phyloP scores from a whole-genome alignment of 2,888 invertebrate species.

The Latheticus oryzae region DNA sequence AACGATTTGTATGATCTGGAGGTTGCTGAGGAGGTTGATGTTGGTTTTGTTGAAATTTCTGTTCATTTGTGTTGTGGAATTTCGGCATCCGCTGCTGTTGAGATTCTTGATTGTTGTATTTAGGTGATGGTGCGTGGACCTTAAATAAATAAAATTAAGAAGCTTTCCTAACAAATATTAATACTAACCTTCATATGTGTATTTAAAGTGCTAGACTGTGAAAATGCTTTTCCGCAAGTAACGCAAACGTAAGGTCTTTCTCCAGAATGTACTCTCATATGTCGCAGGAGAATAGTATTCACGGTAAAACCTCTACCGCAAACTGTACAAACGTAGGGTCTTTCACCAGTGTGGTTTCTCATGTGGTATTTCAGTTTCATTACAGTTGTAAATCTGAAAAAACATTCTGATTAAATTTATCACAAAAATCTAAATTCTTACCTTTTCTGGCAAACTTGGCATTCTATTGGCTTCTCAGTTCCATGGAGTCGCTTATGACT shows the following conservation, averaged over 20 bases:
- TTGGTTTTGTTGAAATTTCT: constrained; percentile 50
- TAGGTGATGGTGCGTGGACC: constrained; percentile 60
- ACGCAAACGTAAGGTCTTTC: constrained; percentile 66
- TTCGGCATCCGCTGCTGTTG: constrained; percentile 53
- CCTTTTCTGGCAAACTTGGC: constrained; percentile 64
- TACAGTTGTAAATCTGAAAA: constrained; percentile 64
- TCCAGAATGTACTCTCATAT: constrained; percentile 66
- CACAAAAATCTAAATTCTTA: constrained; percentile 43
- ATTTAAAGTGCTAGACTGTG: constrained; percentile 65
- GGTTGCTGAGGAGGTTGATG: constrained; percentile 21
- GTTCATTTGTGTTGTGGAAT: constrained; percentile 50
- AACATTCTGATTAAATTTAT: background rate
- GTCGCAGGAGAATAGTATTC: constrained; percentile 64
- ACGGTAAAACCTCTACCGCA: constrained; percentile 66
- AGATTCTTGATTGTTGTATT: constrained; percentile 57
- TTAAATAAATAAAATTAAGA: constrained; percentile 32
- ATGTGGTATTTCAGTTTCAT: constrained; percentile 67
- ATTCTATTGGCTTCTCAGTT: constrained; percentile 66
- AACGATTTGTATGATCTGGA: constrained; percentile 45
- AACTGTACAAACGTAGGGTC: constrained; percentile 64
- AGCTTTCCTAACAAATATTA: constrained; percentile 5
- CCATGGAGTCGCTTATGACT: constrained; percentile 66
- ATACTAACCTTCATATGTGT: constrained; percentile 65
- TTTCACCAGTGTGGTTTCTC: constrained; percentile 66
- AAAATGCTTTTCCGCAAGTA: constrained; percentile 65